Conservation (phyloP, 2,113 vertebrate species). For the Suncus etruscus region DNA sequence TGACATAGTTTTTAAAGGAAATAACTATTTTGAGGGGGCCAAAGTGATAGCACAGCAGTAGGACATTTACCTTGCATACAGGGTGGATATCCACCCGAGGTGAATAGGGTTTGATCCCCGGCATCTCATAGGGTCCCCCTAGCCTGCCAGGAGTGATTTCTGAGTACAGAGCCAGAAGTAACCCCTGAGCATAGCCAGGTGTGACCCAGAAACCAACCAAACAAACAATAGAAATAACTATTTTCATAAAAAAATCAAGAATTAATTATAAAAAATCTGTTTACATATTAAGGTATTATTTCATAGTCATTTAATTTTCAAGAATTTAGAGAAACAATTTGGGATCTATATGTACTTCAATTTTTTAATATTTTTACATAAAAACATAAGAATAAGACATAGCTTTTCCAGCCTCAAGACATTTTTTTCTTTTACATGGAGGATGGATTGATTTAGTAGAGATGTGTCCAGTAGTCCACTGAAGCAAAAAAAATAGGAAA, state of each 20-base stretch:
- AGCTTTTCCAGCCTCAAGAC: neutral
- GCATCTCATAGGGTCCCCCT: too few species aligned
- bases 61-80: too few species aligned
- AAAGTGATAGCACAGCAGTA: too few species aligned
- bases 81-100: too few species aligned
- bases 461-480: neutral
- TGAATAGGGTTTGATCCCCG: too few species aligned
- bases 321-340: neutral
- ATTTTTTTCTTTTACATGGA: neutral
- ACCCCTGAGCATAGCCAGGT: too few species aligned
- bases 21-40: too few species aligned
- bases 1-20: too few species aligned
- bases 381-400: neutral
- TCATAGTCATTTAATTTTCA: too few species aligned
- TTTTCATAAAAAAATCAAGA: conserved; percentile 44
- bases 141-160: too few species aligned
- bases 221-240: neutral
- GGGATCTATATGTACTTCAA: neutral
- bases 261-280: neutral
- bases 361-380: neutral
- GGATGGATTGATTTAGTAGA: neutral
- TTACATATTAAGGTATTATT: neutral
- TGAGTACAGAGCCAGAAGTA: too few species aligned
- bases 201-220: too few species aligned
- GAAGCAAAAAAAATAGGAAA: neutral